These are phyloP conservation scores for Zhuqinia jingwanae DNA, from an alignment of 2,888 invertebrate species.

Conservation along the genomic window DNA sequence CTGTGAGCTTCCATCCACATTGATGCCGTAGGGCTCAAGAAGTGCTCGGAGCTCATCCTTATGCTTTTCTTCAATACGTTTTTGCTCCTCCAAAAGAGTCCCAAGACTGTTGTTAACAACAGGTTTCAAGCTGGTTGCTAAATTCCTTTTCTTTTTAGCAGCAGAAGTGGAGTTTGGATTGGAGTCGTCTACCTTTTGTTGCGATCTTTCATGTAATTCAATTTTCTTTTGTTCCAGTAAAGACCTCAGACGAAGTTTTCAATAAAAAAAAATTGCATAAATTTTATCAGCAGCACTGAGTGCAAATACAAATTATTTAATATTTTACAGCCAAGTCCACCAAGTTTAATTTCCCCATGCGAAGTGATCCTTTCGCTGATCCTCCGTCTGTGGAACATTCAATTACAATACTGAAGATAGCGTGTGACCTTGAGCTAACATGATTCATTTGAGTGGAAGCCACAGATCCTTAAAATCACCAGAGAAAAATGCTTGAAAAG, in stretches of 20 bases:
- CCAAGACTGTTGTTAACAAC: neutral
- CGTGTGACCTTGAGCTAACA: constrained; percentile 97
- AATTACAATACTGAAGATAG: constrained; percentile 98
- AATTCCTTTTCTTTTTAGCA: neutral
- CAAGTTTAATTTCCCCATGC: constrained; percentile 97
- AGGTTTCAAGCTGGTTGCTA: neutral
- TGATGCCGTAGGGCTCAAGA: constrained; percentile 74
- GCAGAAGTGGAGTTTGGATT: no score
- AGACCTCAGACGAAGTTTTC: constrained; percentile 92
- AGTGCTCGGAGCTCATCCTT: constrained; percentile 70
- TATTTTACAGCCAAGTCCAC: constrained; percentile 85
- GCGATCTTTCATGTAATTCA: constrained; percentile 14
- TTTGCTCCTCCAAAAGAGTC: constrained; percentile 49
- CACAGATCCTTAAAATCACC: constrained; percentile 84
- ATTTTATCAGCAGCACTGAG: no score
- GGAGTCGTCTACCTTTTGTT: neutral
- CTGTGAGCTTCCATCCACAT: constrained; percentile 57
- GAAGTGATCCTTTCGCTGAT: constrained; percentile 81
- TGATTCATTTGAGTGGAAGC: constrained; percentile 99
- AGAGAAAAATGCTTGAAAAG: no score
- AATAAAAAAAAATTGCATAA: constrained; percentile 98
- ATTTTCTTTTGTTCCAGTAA: constrained; percentile 88
- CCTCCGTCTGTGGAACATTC: constrained; percentile 91
- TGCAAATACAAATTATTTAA: no score
- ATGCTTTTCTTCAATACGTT: constrained; percentile 60